Evolutionary conservation across 2,797 vertebrate species (phyloP).

Genomic region (Mus spretus): DNA sequence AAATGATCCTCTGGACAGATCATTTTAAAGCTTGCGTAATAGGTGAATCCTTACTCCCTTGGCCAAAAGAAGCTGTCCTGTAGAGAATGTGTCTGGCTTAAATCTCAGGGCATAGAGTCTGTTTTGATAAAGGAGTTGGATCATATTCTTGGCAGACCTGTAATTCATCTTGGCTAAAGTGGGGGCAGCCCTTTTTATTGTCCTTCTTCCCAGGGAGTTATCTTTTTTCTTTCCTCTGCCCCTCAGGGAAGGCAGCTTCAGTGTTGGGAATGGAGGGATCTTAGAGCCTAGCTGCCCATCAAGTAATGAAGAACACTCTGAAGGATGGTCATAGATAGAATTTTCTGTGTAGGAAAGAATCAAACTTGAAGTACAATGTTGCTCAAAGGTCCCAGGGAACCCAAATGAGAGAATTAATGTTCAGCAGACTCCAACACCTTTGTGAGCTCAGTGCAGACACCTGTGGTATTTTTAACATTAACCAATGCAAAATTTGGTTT

Average conservation of each 20-base stretch:
- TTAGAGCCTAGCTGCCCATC: not conserved
- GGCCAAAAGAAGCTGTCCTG: not conserved
- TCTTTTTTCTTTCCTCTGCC: not conserved
- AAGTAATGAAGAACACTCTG: not conserved
- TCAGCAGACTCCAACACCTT: not conserved
- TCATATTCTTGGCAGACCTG: not conserved
- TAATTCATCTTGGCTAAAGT: not conserved
- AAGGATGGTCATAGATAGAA: not conserved
- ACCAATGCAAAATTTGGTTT: not conserved
- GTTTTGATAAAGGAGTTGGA: constrained; percentile 15
- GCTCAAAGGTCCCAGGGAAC: fast-evolving
- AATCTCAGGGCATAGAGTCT: not conserved
- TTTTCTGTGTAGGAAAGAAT: not conserved
- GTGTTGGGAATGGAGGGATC: not conserved
- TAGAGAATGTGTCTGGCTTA: not conserved
- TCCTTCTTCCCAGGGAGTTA: not conserved
- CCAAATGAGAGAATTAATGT: not conserved
- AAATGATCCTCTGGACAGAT: not conserved
- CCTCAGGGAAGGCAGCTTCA: not conserved
- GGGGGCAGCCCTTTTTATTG: not conserved
- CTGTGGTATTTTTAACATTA: not conserved
- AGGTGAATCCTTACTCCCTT: not conserved
- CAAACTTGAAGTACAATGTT: fast-evolving
- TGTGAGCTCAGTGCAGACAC: not conserved
- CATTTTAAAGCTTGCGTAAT: not conserved